Base-by-base conservation (phyloP, 2,888 invertebrate species). In the Drosophila crucigera region DNA sequence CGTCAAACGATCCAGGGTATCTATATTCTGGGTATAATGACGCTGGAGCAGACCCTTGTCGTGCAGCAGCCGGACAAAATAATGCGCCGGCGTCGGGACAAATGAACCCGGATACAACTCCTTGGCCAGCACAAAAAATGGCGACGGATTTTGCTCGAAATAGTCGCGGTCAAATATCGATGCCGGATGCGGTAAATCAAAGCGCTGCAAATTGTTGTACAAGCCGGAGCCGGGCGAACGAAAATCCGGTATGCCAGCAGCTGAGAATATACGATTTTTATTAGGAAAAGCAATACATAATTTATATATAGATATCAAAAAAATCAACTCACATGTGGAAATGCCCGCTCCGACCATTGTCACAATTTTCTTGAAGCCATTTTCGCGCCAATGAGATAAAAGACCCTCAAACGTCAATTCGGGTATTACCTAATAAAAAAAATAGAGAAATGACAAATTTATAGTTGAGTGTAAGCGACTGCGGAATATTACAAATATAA, bases 321-420 rank as follows among this genome's bases (percentile, higher is more conserved):
- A 47, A 9, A 11, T 49, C 31, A 56, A 94, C 96, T 95, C 94
- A 98, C 98, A 97, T 55, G 99, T 99, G 3, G 98, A 99, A 91
- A 99, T 98, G 60, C 99, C 99, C 82, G 99, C 99, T 73, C 99
- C 99, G 72, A 98, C 97, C 96, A 99, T 96, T 1, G 98, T 98
- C 68, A 99, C 96, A 66, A 99, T 95, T 86, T 97, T 98, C 92
- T 96, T 96, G 91, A 97, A 97, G 76, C 96, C 95, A 49, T 95
- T 95, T 70, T 95, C 95, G 83, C 96, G 95, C 78, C 98, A 97
- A 93, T 97, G 97, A 63, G 96, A 95, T 0, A 96, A 96, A 62
- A 98, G 94, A 2, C 97, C 97, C 82, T 97, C 96, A 76, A 98
- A 94, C 62, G 94, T 95, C 47, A 96, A 94, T 85, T 97, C 96